Conservation (phyloP, 2,888 invertebrate species). For the Agonopterix heracliana region DNA sequence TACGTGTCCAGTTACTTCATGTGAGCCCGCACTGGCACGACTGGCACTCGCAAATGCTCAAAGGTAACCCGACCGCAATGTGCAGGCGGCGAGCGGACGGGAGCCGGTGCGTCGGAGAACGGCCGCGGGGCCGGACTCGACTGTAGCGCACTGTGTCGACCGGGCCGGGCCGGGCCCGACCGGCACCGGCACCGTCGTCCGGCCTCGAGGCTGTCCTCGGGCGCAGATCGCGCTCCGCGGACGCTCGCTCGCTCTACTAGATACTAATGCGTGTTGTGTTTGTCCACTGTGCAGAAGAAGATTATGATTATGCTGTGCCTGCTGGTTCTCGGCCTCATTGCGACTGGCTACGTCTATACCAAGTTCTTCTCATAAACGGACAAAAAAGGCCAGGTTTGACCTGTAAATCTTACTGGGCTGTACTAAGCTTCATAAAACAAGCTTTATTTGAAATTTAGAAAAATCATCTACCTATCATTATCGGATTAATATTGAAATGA, state of each 20-base stretch:
- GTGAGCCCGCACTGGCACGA: constrained; percentile 51
- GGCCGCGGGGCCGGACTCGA: background rate
- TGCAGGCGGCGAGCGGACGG: constrained; percentile 33
- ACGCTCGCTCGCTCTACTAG: constrained; percentile 47
- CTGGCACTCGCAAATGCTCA: constrained; percentile 44
- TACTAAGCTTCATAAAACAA: background rate
- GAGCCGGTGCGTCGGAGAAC: constrained; percentile 5
- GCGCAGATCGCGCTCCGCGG: constrained; percentile 17
- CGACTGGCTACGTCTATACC: constrained; percentile 73
- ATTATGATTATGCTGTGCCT: constrained; percentile 94
- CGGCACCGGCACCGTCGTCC: background rate
- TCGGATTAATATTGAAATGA: too few species aligned
- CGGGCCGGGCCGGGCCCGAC: background rate
- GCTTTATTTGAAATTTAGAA: too few species aligned
- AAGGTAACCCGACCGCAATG: constrained; percentile 48
- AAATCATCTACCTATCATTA: too few species aligned
- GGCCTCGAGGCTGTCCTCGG: constrained; percentile 7
- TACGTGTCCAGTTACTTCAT: constrained; percentile 78
- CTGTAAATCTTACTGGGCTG: constrained; percentile 17
- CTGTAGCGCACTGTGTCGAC: background rate
- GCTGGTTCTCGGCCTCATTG: constrained; percentile 85
- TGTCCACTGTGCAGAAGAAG: constrained; percentile 88
- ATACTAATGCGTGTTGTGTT: constrained; percentile 66
- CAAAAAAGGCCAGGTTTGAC: constrained; percentile 66
- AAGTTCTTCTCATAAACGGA: constrained; percentile 64